These are phyloP conservation scores for Oreotragus oreotragus DNA, from an alignment of 2,113 vertebrate species.

Conservation along the genomic window DNA sequence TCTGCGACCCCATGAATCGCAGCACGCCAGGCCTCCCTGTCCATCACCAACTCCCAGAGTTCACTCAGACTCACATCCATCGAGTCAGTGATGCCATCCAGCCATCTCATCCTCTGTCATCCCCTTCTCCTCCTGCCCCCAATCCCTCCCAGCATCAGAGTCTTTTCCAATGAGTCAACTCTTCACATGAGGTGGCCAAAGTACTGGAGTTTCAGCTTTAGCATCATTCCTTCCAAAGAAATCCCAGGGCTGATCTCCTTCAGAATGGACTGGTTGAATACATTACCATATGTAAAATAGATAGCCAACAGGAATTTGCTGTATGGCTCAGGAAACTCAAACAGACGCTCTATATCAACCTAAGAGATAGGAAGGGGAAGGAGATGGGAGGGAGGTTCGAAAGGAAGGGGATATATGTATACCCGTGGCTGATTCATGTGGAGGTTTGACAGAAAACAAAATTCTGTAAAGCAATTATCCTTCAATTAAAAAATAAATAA, in stretches of 20 bases:
- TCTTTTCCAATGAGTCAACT: background rate
- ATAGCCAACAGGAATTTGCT: background rate
- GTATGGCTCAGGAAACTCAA: background rate
- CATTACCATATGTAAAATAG: background rate
- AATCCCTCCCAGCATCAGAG: background rate
- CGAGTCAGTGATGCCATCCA: background rate
- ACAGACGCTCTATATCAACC: background rate
- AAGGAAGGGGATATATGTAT: background rate
- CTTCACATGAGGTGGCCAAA: background rate
- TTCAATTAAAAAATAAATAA: background rate
- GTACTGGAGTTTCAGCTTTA: background rate
- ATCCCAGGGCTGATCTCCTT: background rate
- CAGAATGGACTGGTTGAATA: background rate
- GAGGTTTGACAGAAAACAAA: background rate
- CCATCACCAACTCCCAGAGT: background rate
- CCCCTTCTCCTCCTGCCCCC: background rate
- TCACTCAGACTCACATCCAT: background rate
- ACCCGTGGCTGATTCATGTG: background rate
- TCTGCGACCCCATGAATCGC: background rate
- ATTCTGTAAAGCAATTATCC: background rate
- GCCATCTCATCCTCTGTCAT: background rate
- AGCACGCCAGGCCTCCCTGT: background rate
- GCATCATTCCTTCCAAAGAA: background rate
- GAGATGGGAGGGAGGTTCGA: background rate
- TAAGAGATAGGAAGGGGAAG: background rate